phyloP scores from a whole-genome alignment of 2,888 invertebrate species.

The Andrena flavipes region DNA sequence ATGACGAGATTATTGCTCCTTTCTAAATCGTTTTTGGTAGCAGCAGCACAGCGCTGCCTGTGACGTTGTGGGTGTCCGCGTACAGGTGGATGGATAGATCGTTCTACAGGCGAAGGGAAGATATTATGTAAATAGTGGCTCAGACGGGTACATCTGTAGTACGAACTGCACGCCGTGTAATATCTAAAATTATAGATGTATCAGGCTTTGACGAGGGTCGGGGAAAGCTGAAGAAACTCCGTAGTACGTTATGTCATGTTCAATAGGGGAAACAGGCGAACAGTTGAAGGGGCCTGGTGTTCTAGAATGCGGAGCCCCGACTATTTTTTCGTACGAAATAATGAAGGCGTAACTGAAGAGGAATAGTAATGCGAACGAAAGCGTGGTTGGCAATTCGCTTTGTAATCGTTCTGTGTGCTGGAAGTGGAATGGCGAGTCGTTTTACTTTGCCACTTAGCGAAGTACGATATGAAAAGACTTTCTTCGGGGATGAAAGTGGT shows the following conservation, averaged over 20 bases:
- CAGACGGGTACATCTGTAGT: slow-evolving; percentile 23
- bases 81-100: slow-evolving; percentile 5
- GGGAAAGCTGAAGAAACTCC: slow-evolving; percentile 53
- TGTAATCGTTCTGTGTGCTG: slow-evolving; percentile 12
- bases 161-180: slow-evolving; percentile 24
- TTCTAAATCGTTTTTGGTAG: slow-evolving; percentile 8
- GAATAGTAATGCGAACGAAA: slow-evolving; percentile 45
- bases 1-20: not conserved
- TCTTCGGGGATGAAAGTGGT: not conserved
- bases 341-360: slow-evolving; percentile 53
- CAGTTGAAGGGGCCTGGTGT: slow-evolving; percentile 22
- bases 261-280: slow-evolving; percentile 39
- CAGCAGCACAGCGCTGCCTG: not conserved
- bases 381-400: slow-evolving; percentile 5
- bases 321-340: slow-evolving; percentile 44
- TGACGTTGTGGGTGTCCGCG: not conserved
- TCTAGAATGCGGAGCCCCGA: slow-evolving; percentile 41
- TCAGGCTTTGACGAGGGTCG: slow-evolving; percentile 53
- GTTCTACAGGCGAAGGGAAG: not conserved
- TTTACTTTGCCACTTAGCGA: slow-evolving; percentile 7
- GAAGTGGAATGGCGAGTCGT: slow-evolving; percentile 1
- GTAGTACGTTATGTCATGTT: slow-evolving; percentile 49
- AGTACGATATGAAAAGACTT: not conserved
- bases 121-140: slow-evolving; percentile 47
- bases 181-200: slow-evolving; percentile 48